Conservation (phyloP, 2,113 vertebrate species). For the Hippocampus comes region DNA sequence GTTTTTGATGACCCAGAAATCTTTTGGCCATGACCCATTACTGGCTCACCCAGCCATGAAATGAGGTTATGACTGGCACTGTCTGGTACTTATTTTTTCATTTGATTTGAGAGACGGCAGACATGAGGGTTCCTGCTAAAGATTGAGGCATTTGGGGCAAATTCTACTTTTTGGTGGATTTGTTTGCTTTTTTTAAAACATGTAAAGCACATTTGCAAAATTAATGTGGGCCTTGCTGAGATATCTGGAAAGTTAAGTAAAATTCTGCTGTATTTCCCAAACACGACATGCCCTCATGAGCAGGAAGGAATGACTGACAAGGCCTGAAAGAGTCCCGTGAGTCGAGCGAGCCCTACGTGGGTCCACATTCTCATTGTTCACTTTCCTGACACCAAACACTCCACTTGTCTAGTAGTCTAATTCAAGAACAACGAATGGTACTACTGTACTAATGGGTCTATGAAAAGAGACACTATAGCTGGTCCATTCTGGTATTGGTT, state of each 20-base stretch:
- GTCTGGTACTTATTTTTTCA: not conserved
- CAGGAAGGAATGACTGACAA: not conserved
- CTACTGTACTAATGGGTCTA: constrained; percentile 4
- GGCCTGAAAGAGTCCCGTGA: constrained; percentile 37
- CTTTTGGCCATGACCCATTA: constrained; percentile 43
- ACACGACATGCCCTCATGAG: constrained; percentile 39
- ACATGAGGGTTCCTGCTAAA: not conserved
- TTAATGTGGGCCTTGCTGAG: not conserved
- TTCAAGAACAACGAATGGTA: constrained; percentile 35
- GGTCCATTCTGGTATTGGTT: not conserved
- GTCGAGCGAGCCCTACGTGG: constrained; percentile 22
- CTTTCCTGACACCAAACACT: constrained; percentile 24
- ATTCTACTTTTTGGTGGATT: not conserved
- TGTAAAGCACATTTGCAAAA: not conserved
- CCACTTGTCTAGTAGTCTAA: constrained; percentile 11
- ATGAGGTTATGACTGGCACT: constrained; percentile 3
- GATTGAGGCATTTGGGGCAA: not conserved
- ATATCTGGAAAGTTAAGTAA: constrained; percentile 8
- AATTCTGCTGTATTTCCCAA: constrained; percentile 6
- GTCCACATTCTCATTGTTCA: constrained; percentile 22
- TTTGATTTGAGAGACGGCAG: not conserved
- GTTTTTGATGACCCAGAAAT: constrained; percentile 51
- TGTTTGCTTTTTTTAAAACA: no score
- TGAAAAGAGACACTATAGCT: not conserved
- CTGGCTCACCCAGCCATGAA: constrained; percentile 13